Evolutionary conservation across 2,113 vertebrate genomes (phyloP).

Genomic region (Pelobates fuscus): DNA sequence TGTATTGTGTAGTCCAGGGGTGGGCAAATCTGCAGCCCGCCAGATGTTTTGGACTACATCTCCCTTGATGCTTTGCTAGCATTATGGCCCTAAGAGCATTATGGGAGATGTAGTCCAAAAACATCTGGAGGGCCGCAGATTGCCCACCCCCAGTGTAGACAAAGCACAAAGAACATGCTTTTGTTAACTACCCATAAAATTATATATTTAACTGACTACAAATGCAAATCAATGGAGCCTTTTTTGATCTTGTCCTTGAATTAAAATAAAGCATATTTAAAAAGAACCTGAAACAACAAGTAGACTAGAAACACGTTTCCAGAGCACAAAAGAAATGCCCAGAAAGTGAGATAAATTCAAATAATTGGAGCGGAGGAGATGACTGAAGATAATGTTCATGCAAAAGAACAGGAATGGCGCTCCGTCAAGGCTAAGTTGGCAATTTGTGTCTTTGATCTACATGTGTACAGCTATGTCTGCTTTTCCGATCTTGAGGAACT

Average conservation of each 20-base stretch:
- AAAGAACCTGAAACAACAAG: slow-evolving; percentile 31
- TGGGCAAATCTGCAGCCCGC: too few relatives aligned
- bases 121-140: too few relatives aligned
- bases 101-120: too few relatives aligned
- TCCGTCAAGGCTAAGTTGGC: neutral
- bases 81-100: too few relatives aligned
- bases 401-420: slow-evolving; percentile 23
- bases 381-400: slow-evolving; percentile 33
- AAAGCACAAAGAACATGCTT: neutral
- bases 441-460: slow-evolving; percentile 32
- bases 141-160: too few relatives aligned
- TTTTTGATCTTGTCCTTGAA: slow-evolving; percentile 41
- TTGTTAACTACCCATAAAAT: slow-evolving; percentile 11
- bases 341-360: slow-evolving; percentile 26
- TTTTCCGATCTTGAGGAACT: neutral
- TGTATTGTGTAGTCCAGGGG: neutral
- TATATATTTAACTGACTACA: slow-evolving; percentile 17
- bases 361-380: slow-evolving; percentile 39
- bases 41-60: too few relatives aligned
- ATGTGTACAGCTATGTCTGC: neutral
- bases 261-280: slow-evolving; percentile 38
- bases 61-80: too few relatives aligned
- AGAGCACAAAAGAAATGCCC: slow-evolving; percentile 21
- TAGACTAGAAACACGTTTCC: slow-evolving; percentile 12
- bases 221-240: neutral